Percentiles rank a stretch among this genome's conserved stretches.
phyloP scores from a whole-genome alignment of 2,113 vertebrate species.

The Thinocorus orbignyianus region DNA sequence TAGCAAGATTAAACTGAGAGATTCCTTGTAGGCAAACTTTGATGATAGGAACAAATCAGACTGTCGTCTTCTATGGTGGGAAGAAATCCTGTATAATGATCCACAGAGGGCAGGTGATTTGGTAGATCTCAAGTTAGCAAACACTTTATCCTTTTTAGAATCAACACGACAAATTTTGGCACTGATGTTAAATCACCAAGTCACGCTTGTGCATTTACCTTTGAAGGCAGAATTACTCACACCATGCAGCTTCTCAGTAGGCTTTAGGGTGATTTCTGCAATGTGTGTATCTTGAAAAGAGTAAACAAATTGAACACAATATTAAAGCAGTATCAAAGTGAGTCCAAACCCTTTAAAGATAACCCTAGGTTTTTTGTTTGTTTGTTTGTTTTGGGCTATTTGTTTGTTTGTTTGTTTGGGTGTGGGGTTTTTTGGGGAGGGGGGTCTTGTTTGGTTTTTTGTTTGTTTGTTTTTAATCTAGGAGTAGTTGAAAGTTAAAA shows the following conservation, averaged over 20 bases:
- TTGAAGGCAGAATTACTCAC: neutral
- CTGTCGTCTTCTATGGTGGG: neutral
- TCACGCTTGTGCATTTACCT: neutral
- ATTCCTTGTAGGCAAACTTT: neutral
- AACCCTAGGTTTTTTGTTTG: neutral
- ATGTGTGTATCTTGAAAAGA: neutral
- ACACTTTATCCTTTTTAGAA: neutral
- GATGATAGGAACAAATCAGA: constrained; percentile 19
- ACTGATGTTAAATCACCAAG: neutral
- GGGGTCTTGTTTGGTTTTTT: too few species aligned
- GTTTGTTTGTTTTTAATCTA: neutral
- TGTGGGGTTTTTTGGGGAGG: too few species aligned
- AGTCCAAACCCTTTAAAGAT: neutral
- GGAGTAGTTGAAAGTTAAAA: neutral
- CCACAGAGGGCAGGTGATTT: neutral
- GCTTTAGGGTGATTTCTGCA: neutral
- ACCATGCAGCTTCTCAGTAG: neutral
- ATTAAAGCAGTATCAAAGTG: neutral
- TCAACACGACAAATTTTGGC: neutral
- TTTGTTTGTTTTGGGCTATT: too few species aligned
- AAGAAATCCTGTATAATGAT: constrained; percentile 12
- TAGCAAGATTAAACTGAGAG: neutral
- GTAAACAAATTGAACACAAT: neutral
- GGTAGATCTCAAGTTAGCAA: neutral
- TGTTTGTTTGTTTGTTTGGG: too few species aligned